Evolutionary conservation across 92 coral and sea anemone species (phyloP).

Genomic region (Siderastrea siderea): DNA sequence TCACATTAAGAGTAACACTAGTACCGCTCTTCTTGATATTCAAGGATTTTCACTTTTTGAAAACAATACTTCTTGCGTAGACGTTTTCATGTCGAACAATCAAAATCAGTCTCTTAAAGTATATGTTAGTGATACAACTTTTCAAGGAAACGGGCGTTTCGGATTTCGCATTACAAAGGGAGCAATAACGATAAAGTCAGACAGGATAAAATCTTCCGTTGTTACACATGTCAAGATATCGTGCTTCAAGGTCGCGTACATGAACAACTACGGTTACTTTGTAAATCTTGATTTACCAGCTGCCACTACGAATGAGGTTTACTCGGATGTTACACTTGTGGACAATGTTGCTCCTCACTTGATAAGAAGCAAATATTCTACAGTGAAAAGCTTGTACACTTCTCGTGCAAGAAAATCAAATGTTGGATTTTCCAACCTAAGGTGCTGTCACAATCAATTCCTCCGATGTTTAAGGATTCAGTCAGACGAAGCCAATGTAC

Average conservation of each 20-base stretch:
- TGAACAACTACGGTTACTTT: too few relatives aligned
- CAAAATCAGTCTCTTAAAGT: not conserved
- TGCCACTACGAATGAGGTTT: too few relatives aligned
- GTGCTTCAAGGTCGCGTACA: too few relatives aligned
- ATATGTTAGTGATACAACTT: not conserved
- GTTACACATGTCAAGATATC: too few relatives aligned
- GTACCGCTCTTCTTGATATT: not conserved
- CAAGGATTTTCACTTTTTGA: conserved; percentile 6
- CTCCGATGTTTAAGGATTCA: not conserved
- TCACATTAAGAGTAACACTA: not conserved
- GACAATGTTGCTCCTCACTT: too few relatives aligned
- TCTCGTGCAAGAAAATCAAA: not conserved
- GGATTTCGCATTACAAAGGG: not conserved
- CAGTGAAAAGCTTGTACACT: not conserved
- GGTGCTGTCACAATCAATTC: not conserved
- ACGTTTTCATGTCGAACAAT: too few relatives aligned
- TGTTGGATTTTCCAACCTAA: not conserved
- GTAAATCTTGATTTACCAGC: too few relatives aligned
- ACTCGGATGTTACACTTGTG: not conserved
- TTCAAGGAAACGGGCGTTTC: not conserved
- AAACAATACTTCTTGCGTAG: conserved; percentile 10
- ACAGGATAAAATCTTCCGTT: too few relatives aligned
- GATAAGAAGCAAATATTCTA: not conserved
- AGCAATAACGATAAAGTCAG: too few relatives aligned
- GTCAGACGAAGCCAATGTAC: not conserved